A percentile compares a stretch with the other conserved stretches of the same genome.
These are phyloP conservation scores for Rhineura floridana DNA, from an alignment of 2,113 vertebrate genomes.

Conservation along the genomic window DNA sequence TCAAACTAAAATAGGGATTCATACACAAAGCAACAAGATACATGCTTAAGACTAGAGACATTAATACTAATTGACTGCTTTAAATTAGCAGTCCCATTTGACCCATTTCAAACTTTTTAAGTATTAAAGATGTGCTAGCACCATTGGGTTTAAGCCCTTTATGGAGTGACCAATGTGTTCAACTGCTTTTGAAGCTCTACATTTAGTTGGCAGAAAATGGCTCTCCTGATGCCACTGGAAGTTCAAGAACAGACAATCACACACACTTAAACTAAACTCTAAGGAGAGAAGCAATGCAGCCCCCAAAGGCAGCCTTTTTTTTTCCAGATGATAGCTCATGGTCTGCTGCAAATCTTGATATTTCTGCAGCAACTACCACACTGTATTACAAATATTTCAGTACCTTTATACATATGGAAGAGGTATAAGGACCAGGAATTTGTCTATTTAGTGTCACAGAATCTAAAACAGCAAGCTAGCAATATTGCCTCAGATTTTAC, in stretches of 20 bases:
- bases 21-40: conserved; percentile 55
- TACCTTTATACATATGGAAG: conserved; percentile 56
- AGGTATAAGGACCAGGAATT: conserved; percentile 66
- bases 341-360: conserved; percentile 56
- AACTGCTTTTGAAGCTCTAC: conserved; percentile 68
- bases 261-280: conserved; percentile 51
- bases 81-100: conserved; percentile 60
- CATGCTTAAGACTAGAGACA: conserved; percentile 52
- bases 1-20: conserved; percentile 57
- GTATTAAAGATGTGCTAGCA: conserved; percentile 76
- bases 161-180: conserved; percentile 57
- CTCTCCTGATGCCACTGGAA: conserved; percentile 23
- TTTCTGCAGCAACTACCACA: conserved; percentile 59
- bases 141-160: conserved; percentile 78
- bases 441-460: conserved; percentile 63
- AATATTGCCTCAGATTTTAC: conserved; percentile 85
- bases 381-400: conserved; percentile 64
- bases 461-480: conserved; percentile 67
- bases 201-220: conserved; percentile 66
- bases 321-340: conserved; percentile 38
- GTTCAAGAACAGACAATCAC: conserved; percentile 30
- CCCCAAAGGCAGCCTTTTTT: conserved; percentile 51
- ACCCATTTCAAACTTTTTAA: conserved; percentile 63
- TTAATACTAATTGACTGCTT: conserved; percentile 60
- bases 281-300: conserved; percentile 54